These are phyloP conservation scores for Mugil cephalus DNA, from an alignment of 2,113 vertebrate genomes.

Conservation along the genomic window DNA sequence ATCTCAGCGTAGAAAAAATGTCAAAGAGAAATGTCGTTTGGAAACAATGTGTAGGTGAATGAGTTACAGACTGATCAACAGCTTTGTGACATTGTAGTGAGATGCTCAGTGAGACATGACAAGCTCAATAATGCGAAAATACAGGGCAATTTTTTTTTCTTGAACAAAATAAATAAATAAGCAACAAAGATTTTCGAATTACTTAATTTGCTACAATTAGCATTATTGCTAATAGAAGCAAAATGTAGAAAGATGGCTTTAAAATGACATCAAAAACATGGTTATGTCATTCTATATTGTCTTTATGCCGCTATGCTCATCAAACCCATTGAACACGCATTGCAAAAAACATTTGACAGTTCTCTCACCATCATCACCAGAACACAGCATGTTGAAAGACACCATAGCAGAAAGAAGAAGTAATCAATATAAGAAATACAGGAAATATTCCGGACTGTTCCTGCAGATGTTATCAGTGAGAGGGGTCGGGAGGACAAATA, in stretches of 20 bases:
- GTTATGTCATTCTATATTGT: neutral
- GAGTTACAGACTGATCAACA: constrained; percentile 1
- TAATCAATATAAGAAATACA: too few species aligned
- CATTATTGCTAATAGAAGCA: too few species aligned
- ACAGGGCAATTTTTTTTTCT: too few species aligned
- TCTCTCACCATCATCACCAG: neutral
- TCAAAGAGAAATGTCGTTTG: constrained; percentile 1
- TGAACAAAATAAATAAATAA: too few species aligned
- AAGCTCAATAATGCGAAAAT: neutral
- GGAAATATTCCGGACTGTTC: neutral
- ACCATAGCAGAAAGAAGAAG: neutral
- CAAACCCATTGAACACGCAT: neutral
- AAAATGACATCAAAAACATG: too few species aligned
- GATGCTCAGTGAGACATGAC: neutral
- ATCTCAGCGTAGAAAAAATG: neutral
- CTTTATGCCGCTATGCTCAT: neutral
- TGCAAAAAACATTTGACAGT: neutral
- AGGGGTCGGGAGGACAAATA: constrained; percentile 1
- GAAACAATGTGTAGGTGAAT: constrained; percentile 16
- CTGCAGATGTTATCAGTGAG: neutral
- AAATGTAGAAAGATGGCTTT: too few species aligned
- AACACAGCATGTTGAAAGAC: neutral
- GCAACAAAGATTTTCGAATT: too few species aligned
- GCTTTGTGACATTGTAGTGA: neutral
- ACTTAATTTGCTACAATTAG: too few species aligned